Evolutionary conservation across 2,113 vertebrate genomes (phyloP).

Genomic region (Nycticryphes semicollaris): DNA sequence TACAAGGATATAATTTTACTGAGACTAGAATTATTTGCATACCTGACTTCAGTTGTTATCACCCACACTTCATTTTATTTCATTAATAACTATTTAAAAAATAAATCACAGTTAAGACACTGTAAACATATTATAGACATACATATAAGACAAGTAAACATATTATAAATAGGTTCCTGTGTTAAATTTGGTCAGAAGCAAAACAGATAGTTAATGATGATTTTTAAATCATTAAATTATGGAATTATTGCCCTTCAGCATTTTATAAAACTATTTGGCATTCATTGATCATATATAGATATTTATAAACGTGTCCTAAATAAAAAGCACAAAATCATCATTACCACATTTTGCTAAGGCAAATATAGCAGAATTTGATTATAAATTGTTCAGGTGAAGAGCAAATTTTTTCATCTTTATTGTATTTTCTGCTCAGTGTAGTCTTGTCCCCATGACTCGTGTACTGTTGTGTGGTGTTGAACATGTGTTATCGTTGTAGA

Average conservation of each 20-base stretch:
- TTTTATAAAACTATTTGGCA: background rate
- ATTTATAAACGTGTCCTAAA: background rate
- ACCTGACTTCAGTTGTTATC: background rate
- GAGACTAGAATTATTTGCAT: background rate
- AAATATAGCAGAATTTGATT: background rate
- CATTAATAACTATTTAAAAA: background rate
- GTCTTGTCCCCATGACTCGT: rapidly evolving
- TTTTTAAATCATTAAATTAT: background rate
- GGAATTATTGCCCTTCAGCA: background rate
- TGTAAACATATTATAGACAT: background rate
- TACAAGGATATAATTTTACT: background rate
- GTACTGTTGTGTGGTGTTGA: background rate
- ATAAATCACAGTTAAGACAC: background rate
- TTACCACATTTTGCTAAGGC: background rate
- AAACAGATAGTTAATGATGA: background rate
- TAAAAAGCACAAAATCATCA: background rate
- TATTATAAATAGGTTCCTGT: background rate
- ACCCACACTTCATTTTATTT: background rate
- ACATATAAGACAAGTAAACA: background rate
- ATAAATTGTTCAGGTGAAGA: background rate
- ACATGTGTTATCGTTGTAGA: background rate
- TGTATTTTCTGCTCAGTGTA: background rate
- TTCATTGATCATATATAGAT: background rate
- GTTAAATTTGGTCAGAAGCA: background rate
- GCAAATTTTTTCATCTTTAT: background rate